Base-by-base conservation (phyloP, 1,140 invertebrate species). In the Chironomus striatipennis region DNA sequence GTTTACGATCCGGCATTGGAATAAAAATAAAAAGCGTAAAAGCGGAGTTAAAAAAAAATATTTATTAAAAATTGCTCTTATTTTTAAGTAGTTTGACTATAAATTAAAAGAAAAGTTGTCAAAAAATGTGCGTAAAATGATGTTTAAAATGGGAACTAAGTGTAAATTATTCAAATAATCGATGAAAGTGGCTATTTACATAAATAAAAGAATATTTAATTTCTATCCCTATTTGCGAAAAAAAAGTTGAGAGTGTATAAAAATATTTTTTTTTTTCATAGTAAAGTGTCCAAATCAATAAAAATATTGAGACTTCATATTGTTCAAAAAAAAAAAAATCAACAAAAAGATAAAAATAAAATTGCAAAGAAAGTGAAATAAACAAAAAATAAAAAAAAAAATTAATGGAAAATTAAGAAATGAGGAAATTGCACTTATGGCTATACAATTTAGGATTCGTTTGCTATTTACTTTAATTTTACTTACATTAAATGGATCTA, bases 291-390 rank as follows among this genome's bases (percentile, higher is more conserved):
- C 47, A 57, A 57, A 57, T 57, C 47, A 57, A 57, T 57, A 57
- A 57, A 57, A 57, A 57, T 57, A 57, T 57, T 57, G 47, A 57
- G 47, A 57, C 47, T 57, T 57, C 47, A 57, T 57, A 57, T 57
- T 57, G 47, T 57, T 57, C 47, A 12, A 57, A 57, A 57, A 57
- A 57, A 57, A 1, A 57, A 57, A 10, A 57, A 57, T n/a, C n/a
- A n/a, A 15, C 5, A 57, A 57, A 57, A 15, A n/a, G 12, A 57
- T 57, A 57, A 12, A 57, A 34, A 34, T 34, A 34, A 34, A 34
- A 2, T 47, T 34, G 5, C 24, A 57, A 57, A 57, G 12, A 15
- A n/a, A n/a, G 47, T 57, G 47, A n/a, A 34, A 57, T 57, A 57
- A 57, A 57, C 47, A 57, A 57, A 57, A 57, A 57, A 57, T 57